Base-by-base conservation (phyloP, 2,888 invertebrate genomes). In the Hypena proboscidalis region DNA sequence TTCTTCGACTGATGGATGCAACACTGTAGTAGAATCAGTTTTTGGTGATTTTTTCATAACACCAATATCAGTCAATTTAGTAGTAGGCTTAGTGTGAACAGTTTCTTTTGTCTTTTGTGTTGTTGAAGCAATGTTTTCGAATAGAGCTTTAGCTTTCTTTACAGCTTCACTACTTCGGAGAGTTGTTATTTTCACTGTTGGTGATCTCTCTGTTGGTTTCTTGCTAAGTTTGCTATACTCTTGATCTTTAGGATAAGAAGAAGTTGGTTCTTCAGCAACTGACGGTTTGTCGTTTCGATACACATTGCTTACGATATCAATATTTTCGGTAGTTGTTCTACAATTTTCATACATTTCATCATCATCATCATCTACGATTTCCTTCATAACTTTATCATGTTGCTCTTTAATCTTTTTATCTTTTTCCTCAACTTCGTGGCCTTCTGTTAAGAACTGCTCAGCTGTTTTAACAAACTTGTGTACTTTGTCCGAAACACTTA, bases 91-190 rank as follows among this genome's bases (percentile, higher is more conserved):
- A 9, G 53, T 35, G 2, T 70, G 54, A 15, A 53, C 51, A 2
- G 61, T 59, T 23, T 81, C 80, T 57, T 81, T 79, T 5, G 70
- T 64, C 59, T 83, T 79, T 52, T 77, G 70, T 19, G 82, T 77
- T 10, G 83, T 80, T 8, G 89, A 84, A 17, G 92, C 92, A 51
- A 93, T 93, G 50, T 92, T 94, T 83, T 95, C 95, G 78, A 95
- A 95, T 21, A 95, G 74, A 23, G 93, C 93, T 77, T 94, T 95
- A 0, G 95, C 95, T 77, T 93, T 93, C 33, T 93, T 92, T 0
- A 95, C 93, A n/a, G 93, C 93, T 58, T 94, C 94, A 29, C 92
- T 93, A 58, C 92, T 93, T 31, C 92, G 89, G 14, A 93, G 65
- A 10, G 85, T 80, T 4, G 90, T 88, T 47, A 86, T 80, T 67